Evolutionary conservation across 2,888 invertebrate genomes (phyloP).

Genomic region (Meteorus cinctellus): DNA sequence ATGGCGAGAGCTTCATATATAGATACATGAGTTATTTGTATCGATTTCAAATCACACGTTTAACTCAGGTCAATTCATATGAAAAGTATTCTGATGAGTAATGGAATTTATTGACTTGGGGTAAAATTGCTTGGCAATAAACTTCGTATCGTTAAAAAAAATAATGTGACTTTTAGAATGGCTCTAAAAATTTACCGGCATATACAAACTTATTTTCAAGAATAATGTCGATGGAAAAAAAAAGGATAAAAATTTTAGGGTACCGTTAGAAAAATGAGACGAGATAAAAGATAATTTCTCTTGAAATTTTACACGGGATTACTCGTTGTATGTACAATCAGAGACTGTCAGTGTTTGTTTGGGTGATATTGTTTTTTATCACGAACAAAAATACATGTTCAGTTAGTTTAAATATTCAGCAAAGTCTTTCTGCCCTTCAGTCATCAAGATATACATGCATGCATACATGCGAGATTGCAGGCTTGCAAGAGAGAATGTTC

Average conservation of each 20-base stretch:
- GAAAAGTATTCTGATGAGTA: background rate
- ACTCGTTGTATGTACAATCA: background rate
- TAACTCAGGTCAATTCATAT: background rate
- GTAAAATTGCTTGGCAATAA: constrained; percentile 7
- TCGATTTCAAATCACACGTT: background rate
- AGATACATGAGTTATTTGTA: background rate
- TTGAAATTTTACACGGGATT: background rate
- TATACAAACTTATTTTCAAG: background rate
- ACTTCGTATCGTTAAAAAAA: background rate
- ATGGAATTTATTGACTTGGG: constrained; percentile 21
- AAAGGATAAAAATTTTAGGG: background rate
- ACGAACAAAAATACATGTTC: constrained; percentile 1
- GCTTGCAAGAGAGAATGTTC: constrained; percentile 19
- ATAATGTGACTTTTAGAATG: background rate
- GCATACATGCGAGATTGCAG: constrained; percentile 24
- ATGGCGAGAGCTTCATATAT: background rate
- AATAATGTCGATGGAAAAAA: background rate
- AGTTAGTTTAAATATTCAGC: background rate
- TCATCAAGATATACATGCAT: background rate
- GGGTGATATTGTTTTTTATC: background rate
- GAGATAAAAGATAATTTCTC: constrained; percentile 5
- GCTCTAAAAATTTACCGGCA: background rate
- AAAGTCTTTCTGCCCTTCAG: too few relatives aligned
- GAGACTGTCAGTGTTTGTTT: too few relatives aligned
- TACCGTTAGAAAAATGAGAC: background rate